Evolutionary conservation across 2,797 vertebrate species (phyloP), one percentile per base, ranked within the genome.

Genomic region (Chlorospingus flavigularis): DNA sequence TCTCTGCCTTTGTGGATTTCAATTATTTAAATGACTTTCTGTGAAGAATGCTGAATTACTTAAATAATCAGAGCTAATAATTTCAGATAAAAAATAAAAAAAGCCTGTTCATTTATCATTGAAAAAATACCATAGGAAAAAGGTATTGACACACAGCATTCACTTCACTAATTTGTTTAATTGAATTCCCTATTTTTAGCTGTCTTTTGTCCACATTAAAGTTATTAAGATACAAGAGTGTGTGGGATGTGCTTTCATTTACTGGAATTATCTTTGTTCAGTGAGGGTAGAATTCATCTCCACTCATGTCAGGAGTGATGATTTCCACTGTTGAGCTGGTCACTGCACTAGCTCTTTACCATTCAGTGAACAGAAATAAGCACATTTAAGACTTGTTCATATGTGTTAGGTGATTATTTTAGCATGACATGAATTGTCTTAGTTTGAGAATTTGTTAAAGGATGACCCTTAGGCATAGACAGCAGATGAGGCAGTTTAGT

Each of bases 291-390:
- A 58, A 45, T 62, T 67, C 10, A 8, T 33, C 33, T 74, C 21
- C 40, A 5, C 24, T 82, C 1, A 0, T 2, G 0, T 33, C n/a
- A 72, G 63, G 55, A 53, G 4, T 47, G 76, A 7, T 48, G 43
- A 20, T 71, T 45, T 57, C 26, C 35, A 7, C 60, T 28, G 19
- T 10, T 63, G 70, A 60, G 28, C 45, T 80, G 17, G 39, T 73
- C 40, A 11, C 21, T 77, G 3, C 13, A 20, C 42, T 35, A 60
- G 40, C 24, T 24, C 54, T 65, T 89, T 35, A 18, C 15, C 10
- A 8, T 14, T 73, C n/a, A 79, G 18, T 50, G 63, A n/a, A 50
- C 30, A 68, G 26, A 73, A 91, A 58, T 14, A 35, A 73, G 17
- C 26, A 19, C 1, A 0, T 61, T 75, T 53, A 72, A 21, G 24